These are phyloP conservation scores for Procavia capensis DNA, from an alignment of 2,113 vertebrate species.

Conservation along the genomic window DNA sequence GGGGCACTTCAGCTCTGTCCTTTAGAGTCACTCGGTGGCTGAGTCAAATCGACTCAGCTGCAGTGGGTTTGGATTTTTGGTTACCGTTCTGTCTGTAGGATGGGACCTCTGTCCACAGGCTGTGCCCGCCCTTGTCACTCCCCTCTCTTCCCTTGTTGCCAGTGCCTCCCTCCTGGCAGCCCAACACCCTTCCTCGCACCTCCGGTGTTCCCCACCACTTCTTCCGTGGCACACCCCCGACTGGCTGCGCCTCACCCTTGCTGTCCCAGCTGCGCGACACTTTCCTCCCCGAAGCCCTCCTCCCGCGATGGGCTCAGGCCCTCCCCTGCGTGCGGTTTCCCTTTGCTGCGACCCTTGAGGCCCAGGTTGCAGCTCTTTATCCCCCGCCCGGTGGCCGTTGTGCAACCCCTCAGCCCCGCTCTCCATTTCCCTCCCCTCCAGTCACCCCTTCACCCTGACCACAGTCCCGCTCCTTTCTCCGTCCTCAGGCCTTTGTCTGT, in stretches of 20 bases:
- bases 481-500: neutral
- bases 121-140: neutral
- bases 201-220: neutral
- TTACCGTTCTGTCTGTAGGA: neutral
- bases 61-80: no score
- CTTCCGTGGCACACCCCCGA: neutral
- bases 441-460: neutral
- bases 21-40: no score
- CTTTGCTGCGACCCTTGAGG: neutral
- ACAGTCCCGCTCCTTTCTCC: neutral
- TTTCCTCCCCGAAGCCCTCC: rapidly evolving
- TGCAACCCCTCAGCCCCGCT: neutral
- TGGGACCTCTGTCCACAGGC: no score
- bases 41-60: no score
- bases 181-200: neutral
- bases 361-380: neutral
- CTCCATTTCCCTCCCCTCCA: neutral
- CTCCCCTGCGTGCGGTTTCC: neutral
- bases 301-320: no score
- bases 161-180: no score
- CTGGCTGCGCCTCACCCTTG: no score
- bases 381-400: neutral
- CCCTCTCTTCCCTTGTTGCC: neutral
- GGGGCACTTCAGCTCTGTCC: no score
- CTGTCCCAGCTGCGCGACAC: no score